phyloP scores from a whole-genome alignment of 2,797 vertebrate genomes.

The Lacerta agilis region DNA sequence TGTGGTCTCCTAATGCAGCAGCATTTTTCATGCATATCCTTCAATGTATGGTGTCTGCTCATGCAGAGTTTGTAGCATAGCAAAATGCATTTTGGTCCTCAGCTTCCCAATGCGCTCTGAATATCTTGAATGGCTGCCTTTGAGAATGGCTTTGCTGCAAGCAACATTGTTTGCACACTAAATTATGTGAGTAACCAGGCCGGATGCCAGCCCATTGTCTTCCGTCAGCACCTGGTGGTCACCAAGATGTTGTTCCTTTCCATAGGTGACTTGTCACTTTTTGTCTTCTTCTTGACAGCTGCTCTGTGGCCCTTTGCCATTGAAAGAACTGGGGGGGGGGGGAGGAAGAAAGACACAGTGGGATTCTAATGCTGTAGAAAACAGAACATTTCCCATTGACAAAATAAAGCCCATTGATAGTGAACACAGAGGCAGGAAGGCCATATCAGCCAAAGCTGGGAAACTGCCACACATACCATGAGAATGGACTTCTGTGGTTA shows the following conservation, averaged over 20 bases:
- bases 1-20: not conserved
- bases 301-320: constrained; percentile 32
- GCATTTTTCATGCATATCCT: not conserved
- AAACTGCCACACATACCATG: not conserved
- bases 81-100: constrained; percentile 17
- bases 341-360: constrained; percentile 41
- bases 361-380: constrained; percentile 54
- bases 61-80: not conserved
- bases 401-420: constrained; percentile 42
- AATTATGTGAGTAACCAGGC: not conserved
- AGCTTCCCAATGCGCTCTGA: constrained; percentile 37
- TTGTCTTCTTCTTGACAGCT: constrained; percentile 48
- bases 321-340: constrained; percentile 36
- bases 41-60: constrained; percentile 40
- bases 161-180: not conserved
- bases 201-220: accelerated
- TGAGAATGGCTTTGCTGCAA: constrained; percentile 26
- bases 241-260: constrained; percentile 44
- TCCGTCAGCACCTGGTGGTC: not conserved
- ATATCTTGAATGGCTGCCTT: constrained; percentile 15
- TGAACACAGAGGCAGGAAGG: constrained; percentile 50
- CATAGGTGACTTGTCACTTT: constrained; percentile 42
- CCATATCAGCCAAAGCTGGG: constrained; percentile 54
- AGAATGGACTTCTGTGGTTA: constrained; percentile 53
- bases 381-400: constrained; percentile 47